Evolutionary conservation across 2,888 invertebrate genomes (phyloP).

Genomic region (Mesorhabditis belari): DNA sequence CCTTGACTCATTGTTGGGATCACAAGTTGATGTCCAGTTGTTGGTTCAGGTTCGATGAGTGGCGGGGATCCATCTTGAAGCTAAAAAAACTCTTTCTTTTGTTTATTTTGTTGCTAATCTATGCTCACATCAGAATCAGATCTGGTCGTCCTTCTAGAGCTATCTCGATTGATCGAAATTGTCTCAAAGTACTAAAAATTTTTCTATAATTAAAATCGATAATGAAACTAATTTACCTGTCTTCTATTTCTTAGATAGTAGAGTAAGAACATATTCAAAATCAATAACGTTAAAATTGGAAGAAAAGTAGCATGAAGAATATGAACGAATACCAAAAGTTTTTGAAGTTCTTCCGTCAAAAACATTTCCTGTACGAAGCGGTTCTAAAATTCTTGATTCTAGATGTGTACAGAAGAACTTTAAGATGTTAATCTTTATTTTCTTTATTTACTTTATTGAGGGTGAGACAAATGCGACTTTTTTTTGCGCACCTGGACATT

Average conservation of each 20-base stretch:
- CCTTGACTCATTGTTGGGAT: not conserved
- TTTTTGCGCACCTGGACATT: too few relatives aligned
- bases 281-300: conserved; percentile 26
- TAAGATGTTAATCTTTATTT: too few relatives aligned
- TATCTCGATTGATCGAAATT: not conserved
- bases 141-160: not conserved
- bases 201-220: not conserved
- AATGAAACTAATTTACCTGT: not conserved
- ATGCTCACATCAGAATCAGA: not conserved
- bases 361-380: too few relatives aligned
- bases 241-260: conserved; percentile 25
- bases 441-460: too few relatives aligned
- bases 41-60: not conserved
- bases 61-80: not conserved
- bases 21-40: not conserved
- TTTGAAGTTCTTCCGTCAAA: not conserved
- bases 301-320: conserved; percentile 7
- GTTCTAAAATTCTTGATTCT: too few relatives aligned
- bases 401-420: too few relatives aligned
- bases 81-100: not conserved
- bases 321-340: not conserved
- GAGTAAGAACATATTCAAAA: conserved; percentile 25
- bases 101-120: not conserved
- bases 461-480: too few relatives aligned
- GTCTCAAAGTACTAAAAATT: not conserved